Conservation (phyloP, 2,113 vertebrate species). For the Nansenia antarctica region DNA sequence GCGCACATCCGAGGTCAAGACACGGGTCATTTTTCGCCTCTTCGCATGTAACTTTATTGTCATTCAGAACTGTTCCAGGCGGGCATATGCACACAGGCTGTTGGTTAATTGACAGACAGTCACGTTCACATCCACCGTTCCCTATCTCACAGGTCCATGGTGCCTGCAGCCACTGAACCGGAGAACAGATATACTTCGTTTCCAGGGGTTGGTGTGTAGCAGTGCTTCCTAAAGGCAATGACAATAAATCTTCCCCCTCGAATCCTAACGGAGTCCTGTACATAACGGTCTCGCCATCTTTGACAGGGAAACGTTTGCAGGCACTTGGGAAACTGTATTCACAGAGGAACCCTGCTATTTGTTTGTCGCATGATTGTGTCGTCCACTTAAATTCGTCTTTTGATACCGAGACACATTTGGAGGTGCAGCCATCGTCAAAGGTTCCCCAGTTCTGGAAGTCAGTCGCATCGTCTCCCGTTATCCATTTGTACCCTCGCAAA, state of each 20-base stretch:
- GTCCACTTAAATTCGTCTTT: conserved; percentile 40
- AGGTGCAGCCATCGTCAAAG: conserved; percentile 40
- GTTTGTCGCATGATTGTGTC: conserved; percentile 26
- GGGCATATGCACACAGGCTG: conserved; percentile 55
- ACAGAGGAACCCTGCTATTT: conserved; percentile 56
- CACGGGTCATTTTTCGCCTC: conserved; percentile 32
- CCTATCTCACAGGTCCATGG: conserved; percentile 65
- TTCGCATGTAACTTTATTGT: conserved; percentile 50
- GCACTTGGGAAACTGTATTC: conserved; percentile 14
- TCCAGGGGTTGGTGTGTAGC: conserved; percentile 18
- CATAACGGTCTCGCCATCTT: not conserved
- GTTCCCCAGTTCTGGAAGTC: conserved; percentile 57
- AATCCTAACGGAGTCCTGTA: conserved; percentile 43
- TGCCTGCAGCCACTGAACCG: conserved; percentile 45
- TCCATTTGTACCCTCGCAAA: conserved; percentile 62
- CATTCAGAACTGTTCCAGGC: conserved; percentile 8
- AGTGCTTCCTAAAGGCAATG: conserved; percentile 40
- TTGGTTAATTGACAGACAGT: conserved; percentile 15
- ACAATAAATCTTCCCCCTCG: not conserved
- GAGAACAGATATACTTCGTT: conserved; percentile 45
- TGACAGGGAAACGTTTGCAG: conserved; percentile 8
- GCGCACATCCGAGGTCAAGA: conserved; percentile 28
- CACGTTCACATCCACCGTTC: conserved; percentile 54
- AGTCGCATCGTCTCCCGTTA: conserved; percentile 36
- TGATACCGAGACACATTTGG: conserved; percentile 60